Evolutionary conservation across 2,797 vertebrate genomes (phyloP).

Genomic region (Spatula versicolor): DNA sequence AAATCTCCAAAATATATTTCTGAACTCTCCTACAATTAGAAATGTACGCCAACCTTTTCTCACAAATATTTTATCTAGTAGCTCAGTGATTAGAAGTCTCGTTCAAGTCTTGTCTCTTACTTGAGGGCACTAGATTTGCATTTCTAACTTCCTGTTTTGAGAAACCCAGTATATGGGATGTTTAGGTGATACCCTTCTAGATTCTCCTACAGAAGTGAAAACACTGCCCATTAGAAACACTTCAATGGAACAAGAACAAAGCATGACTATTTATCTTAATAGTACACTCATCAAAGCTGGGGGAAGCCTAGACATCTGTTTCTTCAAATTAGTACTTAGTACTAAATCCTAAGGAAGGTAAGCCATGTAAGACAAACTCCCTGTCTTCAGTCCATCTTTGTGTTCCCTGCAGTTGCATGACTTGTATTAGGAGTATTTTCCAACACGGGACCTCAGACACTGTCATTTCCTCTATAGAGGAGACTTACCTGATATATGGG

Average conservation of each 20-base stretch:
- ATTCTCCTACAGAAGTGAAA: background rate
- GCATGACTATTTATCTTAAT: background rate
- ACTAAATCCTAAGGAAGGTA: background rate
- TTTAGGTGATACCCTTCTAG: background rate
- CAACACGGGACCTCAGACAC: background rate
- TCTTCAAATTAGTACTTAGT: background rate
- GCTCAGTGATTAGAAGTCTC: background rate
- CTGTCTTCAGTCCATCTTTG: background rate
- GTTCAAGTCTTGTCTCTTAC: background rate
- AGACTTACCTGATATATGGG: background rate
- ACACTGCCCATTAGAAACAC: background rate
- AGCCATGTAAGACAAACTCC: background rate
- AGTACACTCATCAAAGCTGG: background rate
- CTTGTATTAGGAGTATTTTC: background rate
- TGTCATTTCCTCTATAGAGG: background rate
- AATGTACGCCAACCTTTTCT: background rate
- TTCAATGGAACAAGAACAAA: background rate
- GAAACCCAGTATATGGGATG: background rate
- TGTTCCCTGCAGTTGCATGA: background rate
- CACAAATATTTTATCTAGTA: conserved; percentile 16
- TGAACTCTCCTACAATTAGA: background rate
- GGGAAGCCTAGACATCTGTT: background rate
- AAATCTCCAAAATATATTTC: background rate
- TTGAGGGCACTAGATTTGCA: background rate
- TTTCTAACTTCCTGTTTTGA: conserved; percentile 10